These are phyloP conservation scores for Sphaerophoria taeniata DNA, from an alignment of 2,888 invertebrate genomes.

Conservation along the genomic window DNA sequence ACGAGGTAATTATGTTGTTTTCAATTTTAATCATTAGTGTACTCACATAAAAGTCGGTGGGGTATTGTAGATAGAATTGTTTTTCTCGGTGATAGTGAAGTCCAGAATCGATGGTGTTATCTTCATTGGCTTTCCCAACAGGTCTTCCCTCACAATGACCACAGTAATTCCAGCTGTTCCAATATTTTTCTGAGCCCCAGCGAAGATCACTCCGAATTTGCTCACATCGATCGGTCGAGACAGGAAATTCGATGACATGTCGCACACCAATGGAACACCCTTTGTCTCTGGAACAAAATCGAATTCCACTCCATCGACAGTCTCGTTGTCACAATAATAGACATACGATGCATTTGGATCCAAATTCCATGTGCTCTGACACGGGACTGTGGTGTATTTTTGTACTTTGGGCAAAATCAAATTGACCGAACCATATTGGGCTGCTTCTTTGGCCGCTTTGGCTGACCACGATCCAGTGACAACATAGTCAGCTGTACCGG, in stretches of 20 bases:
- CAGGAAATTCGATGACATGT: conserved; percentile 99
- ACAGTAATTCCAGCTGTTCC: conserved; percentile 98
- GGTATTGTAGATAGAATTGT: conserved; percentile 97
- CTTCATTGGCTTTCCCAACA: conserved; percentile 90
- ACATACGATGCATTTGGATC: conserved; percentile 96
- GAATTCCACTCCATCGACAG: conserved; percentile 97
- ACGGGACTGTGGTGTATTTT: conserved; percentile 90
- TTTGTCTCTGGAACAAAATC: conserved; percentile 90
- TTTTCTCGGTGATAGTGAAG: conserved; percentile 91
- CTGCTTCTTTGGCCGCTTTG: conserved; percentile 97
- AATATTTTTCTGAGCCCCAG: conserved; percentile 98
- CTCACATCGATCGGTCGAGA: conserved; percentile 93
- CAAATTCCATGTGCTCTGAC: conserved; percentile 90
- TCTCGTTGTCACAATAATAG: conserved; percentile 99
- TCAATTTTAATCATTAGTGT: background rate
- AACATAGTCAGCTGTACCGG: conserved; percentile 92
- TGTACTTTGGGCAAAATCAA: conserved; percentile 90
- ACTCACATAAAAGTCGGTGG: conserved; percentile 96
- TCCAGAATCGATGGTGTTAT: conserved; percentile 93
- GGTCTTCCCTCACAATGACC: conserved; percentile 96
- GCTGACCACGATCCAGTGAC: conserved; percentile 97
- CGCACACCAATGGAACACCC: conserved; percentile 94
- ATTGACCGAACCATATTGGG: conserved; percentile 96
- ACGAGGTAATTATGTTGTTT: conserved; percentile 6
- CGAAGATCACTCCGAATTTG: conserved; percentile 97